phyloP scores from a whole-genome alignment of 1,140 invertebrate genomes.

The Ylistrum balloti region DNA sequence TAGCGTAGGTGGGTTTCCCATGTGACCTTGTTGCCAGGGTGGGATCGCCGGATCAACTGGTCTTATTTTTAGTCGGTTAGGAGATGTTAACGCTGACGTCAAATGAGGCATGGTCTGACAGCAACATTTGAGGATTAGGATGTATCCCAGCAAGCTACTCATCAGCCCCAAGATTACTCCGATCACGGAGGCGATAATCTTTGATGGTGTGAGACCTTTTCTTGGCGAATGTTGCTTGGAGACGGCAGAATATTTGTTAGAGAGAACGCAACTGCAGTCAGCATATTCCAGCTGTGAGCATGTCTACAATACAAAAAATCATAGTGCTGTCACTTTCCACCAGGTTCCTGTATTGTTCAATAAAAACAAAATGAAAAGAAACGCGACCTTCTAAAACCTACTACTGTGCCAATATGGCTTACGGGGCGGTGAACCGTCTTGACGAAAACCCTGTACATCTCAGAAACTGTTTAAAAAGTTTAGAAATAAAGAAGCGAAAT shows the following conservation, averaged over 20 bases:
- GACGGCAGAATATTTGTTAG: constrained; percentile 10
- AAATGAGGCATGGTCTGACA: neutral
- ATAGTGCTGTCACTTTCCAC: too few species aligned
- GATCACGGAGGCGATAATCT: neutral
- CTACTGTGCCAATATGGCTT: too few species aligned
- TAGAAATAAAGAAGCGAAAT: too few species aligned
- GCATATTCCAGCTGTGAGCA: neutral
- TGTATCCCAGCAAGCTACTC: neutral
- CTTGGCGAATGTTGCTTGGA: neutral
- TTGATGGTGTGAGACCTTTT: neutral
- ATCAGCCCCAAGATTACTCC: neutral
- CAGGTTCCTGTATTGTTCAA: too few species aligned
- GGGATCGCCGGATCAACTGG: neutral
- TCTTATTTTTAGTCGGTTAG: neutral
- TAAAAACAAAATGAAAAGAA: too few species aligned
- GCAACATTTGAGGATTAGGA: neutral
- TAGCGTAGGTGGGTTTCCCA: constrained; percentile 1
- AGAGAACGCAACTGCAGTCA: neutral
- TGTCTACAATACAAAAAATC: neutral
- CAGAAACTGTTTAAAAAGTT: too few species aligned
- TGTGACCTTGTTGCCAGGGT: neutral
- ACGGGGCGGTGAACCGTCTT: too few species aligned
- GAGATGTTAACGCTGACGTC: neutral
- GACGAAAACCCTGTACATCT: too few species aligned
- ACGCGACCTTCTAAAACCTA: too few species aligned